phyloP scores from a whole-genome alignment of 2,797 vertebrate genomes.

The Podarcis lilfordi region DNA sequence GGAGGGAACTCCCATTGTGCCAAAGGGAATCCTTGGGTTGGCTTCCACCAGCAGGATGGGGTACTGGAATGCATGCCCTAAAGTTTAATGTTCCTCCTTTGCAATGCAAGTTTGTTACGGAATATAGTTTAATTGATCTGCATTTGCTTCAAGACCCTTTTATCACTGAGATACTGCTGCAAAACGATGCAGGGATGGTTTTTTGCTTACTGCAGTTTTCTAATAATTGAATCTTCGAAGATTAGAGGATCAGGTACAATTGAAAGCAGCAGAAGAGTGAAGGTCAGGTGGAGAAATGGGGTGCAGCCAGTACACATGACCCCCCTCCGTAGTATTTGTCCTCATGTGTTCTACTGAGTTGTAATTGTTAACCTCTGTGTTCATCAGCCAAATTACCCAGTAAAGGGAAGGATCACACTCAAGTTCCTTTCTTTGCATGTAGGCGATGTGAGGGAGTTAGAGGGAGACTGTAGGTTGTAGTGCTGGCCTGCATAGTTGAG shows the following conservation, averaged over 20 bases:
- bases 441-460: neutral
- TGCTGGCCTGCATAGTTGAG: neutral
- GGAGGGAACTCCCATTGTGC: too few relatives aligned
- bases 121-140: constrained; percentile 12
- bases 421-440: neutral
- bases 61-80: neutral
- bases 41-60: too few relatives aligned
- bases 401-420: neutral
- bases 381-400: neutral
- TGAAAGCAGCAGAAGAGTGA: neutral
- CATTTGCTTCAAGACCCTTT: constrained; percentile 2
- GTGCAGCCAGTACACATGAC: too few relatives aligned
- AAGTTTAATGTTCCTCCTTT: neutral
- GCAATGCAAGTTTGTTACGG: neutral
- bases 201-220: neutral
- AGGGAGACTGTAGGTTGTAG: neutral
- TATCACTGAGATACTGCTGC: constrained; percentile 3
- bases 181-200: constrained; percentile 1
- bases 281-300: neutral
- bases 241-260: neutral
- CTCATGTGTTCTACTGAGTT: neutral
- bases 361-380: neutral
- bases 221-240: constrained; percentile 1
- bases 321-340: neutral
- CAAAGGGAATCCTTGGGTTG: too few relatives aligned